Percentiles rank a stretch among this genome's conserved stretches.
Evolutionary conservation across 2,888 invertebrate genomes (phyloP).

Genomic region (Myathropa florea): DNA sequence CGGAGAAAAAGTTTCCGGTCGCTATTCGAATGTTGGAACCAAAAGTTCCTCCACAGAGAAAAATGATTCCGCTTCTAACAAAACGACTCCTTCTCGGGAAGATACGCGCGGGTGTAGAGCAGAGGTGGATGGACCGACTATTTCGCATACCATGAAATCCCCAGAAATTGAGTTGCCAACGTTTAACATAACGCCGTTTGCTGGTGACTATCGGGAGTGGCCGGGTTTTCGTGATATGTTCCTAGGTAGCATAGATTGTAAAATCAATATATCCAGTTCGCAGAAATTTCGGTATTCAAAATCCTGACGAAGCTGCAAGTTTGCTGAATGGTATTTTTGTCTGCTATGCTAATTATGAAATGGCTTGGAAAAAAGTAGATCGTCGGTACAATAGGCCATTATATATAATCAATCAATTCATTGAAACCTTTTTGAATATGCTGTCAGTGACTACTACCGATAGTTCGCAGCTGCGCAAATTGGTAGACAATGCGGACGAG

Average conservation of each 20-base stretch:
- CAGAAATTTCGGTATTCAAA: conserved; percentile 24
- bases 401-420: conserved; percentile 7
- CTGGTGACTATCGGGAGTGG: too few relatives aligned
- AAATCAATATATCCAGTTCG: background rate
- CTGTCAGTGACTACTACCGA: background rate
- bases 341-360: background rate
- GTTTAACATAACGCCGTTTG: too few relatives aligned
- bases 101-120: too few relatives aligned
- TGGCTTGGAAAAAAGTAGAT: conserved; percentile 9
- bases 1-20: too few relatives aligned
- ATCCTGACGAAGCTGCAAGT: conserved; percentile 5
- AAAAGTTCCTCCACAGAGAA: too few relatives aligned
- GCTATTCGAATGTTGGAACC: too few relatives aligned
- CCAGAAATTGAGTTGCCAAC: too few relatives aligned
- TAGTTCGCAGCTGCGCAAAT: background rate
- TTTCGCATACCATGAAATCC: too few relatives aligned
- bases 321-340: conserved; percentile 1
- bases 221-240: conserved; percentile 19
- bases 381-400: conserved; percentile 3
- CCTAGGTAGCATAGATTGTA: background rate
- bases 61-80: too few relatives aligned
- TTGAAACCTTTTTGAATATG: conserved; percentile 5
- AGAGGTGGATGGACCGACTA: too few relatives aligned
- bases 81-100: too few relatives aligned
- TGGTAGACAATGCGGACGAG: too few relatives aligned